Evolutionary conservation across 23 tunicate genomes (phyloP).

Genomic region (Trididemnum nubilum): DNA sequence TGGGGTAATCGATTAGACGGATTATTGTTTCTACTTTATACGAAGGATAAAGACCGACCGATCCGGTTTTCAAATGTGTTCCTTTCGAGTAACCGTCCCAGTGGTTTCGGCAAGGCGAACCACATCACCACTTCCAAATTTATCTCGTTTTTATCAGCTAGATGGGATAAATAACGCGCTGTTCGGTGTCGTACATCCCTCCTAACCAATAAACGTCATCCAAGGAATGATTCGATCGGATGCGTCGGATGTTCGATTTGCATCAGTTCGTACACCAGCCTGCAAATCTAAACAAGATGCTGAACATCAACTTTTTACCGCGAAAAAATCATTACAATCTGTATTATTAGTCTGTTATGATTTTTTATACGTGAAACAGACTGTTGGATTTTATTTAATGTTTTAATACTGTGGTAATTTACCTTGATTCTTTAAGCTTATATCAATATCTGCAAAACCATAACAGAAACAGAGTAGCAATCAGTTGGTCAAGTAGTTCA

Average conservation of each 20-base stretch:
- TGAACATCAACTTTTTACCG: too few species aligned
- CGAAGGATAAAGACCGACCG: conserved; percentile 80
- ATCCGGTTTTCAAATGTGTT: conserved; percentile 33
- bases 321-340: too few species aligned
- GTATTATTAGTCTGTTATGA: too few species aligned
- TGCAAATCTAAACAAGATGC: conserved; percentile 61
- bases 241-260: conserved; percentile 77
- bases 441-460: too few species aligned
- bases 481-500: too few species aligned
- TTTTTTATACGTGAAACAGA: too few species aligned
- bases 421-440: too few species aligned
- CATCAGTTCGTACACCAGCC: conserved; percentile 88
- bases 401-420: too few species aligned
- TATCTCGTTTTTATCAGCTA: conserved; percentile 29
- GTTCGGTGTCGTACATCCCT: conserved; percentile 65
- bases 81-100: conserved; percentile 94
- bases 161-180: conserved; percentile 47
- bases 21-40: conserved; percentile 58
- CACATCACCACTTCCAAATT: conserved; percentile 53
- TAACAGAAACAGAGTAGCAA: too few species aligned
- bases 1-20: conserved; percentile 48
- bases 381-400: too few species aligned
- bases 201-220: conserved; percentile 86
- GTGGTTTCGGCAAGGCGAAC: conserved; percentile 75
- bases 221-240: conserved; percentile 43